A percentile compares a stretch with the other conserved stretches of the same genome.
phyloP scores from a whole-genome alignment of 2,113 vertebrate species.

The Oenanthe melanoleuca region DNA sequence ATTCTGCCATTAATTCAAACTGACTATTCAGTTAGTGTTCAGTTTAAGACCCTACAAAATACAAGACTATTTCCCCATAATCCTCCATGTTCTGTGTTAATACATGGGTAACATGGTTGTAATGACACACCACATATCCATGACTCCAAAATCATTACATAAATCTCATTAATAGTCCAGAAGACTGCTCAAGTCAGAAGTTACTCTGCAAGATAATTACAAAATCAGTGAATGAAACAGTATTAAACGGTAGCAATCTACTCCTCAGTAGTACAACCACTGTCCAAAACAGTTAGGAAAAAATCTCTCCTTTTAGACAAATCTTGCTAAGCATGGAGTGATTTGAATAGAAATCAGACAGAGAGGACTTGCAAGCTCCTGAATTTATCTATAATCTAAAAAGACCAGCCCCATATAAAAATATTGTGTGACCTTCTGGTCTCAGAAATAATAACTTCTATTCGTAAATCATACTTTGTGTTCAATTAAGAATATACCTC shows the following conservation, averaged over 20 bases:
- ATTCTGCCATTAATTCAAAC: not conserved
- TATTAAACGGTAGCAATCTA: not conserved
- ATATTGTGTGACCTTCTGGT: not conserved
- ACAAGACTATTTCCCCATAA: not conserved
- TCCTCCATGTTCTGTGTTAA: not conserved
- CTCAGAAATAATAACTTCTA: not conserved
- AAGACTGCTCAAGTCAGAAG: not conserved
- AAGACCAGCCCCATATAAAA: not conserved
- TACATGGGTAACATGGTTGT: not conserved
- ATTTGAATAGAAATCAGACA: not conserved
- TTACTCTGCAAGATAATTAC: not conserved
- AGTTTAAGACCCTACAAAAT: not conserved
- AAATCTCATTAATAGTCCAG: not conserved
- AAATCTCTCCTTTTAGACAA: not conserved
- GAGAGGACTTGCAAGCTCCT: not conserved
- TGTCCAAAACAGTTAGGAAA: not conserved
- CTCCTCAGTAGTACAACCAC: not conserved
- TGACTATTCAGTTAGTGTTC: not conserved
- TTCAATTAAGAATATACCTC: constrained; percentile 67
- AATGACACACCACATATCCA: not conserved
- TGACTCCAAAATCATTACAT: not conserved
- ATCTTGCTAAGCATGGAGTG: not conserved
- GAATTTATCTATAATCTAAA: not conserved
- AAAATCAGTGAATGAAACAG: not conserved
- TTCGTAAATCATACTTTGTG: not conserved